Evolutionary conservation across 2,888 invertebrate genomes (phyloP).

Genomic region (Agrilus cyanescens): DNA sequence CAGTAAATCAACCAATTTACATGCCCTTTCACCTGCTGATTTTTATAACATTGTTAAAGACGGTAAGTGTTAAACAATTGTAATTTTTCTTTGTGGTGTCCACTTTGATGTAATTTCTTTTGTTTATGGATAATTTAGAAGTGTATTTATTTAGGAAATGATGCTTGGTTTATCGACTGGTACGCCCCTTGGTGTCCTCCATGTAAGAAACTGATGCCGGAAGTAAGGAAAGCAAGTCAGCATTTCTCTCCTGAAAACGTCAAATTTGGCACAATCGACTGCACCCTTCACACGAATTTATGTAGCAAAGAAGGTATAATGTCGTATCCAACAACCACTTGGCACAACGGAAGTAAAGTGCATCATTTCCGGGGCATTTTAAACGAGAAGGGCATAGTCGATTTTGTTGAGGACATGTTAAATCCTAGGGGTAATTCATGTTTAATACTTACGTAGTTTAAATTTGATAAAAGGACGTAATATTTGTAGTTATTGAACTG

Average conservation of each 20-base stretch:
- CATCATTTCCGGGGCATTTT: slow-evolving; percentile 49
- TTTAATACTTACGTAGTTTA: slow-evolving; percentile 9
- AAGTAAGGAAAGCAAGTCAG: slow-evolving; percentile 50
- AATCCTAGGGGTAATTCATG: slow-evolving; percentile 37
- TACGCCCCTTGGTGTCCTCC: slow-evolving; percentile 73
- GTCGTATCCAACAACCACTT: slow-evolving; percentile 57
- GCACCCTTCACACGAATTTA: slow-evolving; percentile 46
- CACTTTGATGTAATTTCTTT: neutral
- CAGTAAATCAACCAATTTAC: slow-evolving; percentile 42
- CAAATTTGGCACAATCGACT: slow-evolving; percentile 56
- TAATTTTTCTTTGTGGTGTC: neutral
- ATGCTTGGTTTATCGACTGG: slow-evolving; percentile 59
- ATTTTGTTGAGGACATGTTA: slow-evolving; percentile 49
- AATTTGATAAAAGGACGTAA: slow-evolving; percentile 7
- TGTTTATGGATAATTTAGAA: neutral
- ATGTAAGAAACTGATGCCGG: slow-evolving; percentile 55
- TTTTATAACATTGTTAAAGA: slow-evolving; percentile 43
- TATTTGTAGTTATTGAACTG: slow-evolving; percentile 42
- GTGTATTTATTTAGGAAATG: slow-evolving; percentile 20
- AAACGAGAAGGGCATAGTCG: slow-evolving; percentile 44
- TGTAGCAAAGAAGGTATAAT: slow-evolving; percentile 48
- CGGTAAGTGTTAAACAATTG: slow-evolving; percentile 28
- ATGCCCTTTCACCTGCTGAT: slow-evolving; percentile 51
- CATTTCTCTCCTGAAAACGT: slow-evolving; percentile 36
- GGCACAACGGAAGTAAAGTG: slow-evolving; percentile 46